Base-by-base conservation (phyloP, 2,797 vertebrate species). In the Tympanoctomys barrerae region DNA sequence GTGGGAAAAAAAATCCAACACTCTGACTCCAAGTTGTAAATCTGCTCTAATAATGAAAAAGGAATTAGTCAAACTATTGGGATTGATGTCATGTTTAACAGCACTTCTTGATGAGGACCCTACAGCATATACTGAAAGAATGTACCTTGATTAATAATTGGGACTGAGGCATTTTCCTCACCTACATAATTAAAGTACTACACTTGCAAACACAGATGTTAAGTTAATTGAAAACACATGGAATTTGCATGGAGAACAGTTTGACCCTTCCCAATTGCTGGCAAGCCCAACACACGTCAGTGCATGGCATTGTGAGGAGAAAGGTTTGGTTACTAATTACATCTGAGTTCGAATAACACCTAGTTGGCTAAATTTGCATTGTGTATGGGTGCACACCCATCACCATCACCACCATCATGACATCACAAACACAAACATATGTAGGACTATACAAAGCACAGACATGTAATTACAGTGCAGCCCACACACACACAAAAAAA, bases 21-120 rank as follows among this genome's bases (percentile, higher is more conserved):
- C 89, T 92, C 96, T 96, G 93, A 94, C 57, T 80, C 85, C 94
- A 79, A 98, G 78, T 96, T 92, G 90, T 95, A 97, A 98, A 98
- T 97, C 88, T 96, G 89, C 77, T 68, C 82, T 96, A 96, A 97
- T 97, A 97, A 97, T 94, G 64, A 97, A 97, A 98, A 39, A 90
- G 66, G 95, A 97, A 97, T 97, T 97, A 98, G 92, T 78, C 71
- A 77, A 94, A 93, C 62, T 83, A 81, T 91, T 62, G 94, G 83
- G 66, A 96, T 85, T 94, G 93, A 91, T 95, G 86, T 88, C 78
- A 75, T 82, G 88, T 96, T 94, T 93, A 94, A 94, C 4, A 54
- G 57, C 22, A 70, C 49, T 94, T 96, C 31, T 57, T 71, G 78
- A 83, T 86, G 85, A 96, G 87, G 77, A 61, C 52, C 68, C 24